Conservation (phyloP, 2,797 vertebrate genomes). For the Vireo griseus region DNA sequence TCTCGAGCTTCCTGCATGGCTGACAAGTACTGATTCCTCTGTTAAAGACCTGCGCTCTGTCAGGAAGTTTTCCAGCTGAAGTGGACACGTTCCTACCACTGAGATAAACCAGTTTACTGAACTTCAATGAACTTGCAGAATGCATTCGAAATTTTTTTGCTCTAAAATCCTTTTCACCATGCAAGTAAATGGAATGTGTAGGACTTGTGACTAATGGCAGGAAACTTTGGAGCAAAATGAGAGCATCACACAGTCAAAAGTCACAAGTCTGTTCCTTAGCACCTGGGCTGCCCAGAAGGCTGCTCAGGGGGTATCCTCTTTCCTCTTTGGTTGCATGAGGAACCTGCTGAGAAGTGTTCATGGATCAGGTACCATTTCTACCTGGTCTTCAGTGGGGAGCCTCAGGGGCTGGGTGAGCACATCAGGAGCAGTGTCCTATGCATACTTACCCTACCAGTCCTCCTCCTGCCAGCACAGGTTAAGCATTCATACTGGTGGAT, state of each 20-base stretch:
- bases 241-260: neutral
- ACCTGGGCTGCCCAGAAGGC: neutral
- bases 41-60: neutral
- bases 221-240: neutral
- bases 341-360: neutral
- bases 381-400: neutral
- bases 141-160: neutral
- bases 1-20: neutral
- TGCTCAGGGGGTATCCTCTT: neutral
- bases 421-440: neutral
- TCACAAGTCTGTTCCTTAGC: neutral
- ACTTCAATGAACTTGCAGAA: neutral
- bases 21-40: slow-evolving; percentile 1
- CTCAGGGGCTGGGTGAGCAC: neutral
- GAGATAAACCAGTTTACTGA: slow-evolving; percentile 3
- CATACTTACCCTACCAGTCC: neutral
- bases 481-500: neutral
- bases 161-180: neutral
- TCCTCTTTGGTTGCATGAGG: neutral
- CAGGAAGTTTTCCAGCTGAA: slow-evolving; percentile 27
- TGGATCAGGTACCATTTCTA: neutral
- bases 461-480: neutral
- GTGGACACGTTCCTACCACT: neutral
- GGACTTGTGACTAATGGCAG: neutral
- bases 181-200: neutral